Conservation (phyloP, 2,888 invertebrate species). For the Galeopsomyia nigrocyanea region DNA sequence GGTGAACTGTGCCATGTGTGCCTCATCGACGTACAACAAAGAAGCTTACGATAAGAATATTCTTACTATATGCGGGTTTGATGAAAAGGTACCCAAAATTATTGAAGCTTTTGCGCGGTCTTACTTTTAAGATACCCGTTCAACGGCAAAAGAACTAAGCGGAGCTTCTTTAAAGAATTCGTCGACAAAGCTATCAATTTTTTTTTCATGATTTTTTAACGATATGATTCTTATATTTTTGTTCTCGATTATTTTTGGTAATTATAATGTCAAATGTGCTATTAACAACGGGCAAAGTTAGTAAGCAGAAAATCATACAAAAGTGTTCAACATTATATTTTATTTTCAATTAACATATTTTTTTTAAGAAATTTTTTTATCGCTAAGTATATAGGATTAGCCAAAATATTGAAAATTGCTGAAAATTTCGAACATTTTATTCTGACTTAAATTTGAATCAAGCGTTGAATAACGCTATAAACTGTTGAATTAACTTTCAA, state of each 20-base stretch:
- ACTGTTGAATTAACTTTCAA: background rate
- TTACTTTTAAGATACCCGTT: conserved; percentile 53
- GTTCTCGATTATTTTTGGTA: conserved; percentile 15
- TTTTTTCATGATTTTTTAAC: conserved; percentile 35
- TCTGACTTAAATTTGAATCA: conserved; percentile 21
- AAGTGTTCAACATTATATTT: conserved; percentile 40
- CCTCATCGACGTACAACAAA: conserved; percentile 70
- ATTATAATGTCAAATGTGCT: conserved; percentile 7
- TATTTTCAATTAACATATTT: conserved; percentile 28
- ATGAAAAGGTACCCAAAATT: conserved; percentile 74
- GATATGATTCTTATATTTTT: conserved; percentile 26
- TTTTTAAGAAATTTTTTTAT: conserved; percentile 9
- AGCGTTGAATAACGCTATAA: conserved; percentile 2
- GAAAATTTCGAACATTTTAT: conserved; percentile 26
- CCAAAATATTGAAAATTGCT: conserved; percentile 3
- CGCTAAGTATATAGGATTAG: conserved; percentile 22
- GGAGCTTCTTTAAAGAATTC: conserved; percentile 32
- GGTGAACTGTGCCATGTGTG: conserved; percentile 73
- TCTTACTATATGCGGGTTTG: conserved; percentile 77
- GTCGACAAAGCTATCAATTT: conserved; percentile 18
- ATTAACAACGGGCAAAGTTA: conserved; percentile 19
- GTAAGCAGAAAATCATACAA: conserved; percentile 21
- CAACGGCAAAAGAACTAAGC: conserved; percentile 15
- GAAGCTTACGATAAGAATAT: conserved; percentile 71
- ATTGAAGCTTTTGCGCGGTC: conserved; percentile 76